Evolutionary conservation across 2,888 invertebrate species (phyloP).

Genomic region (Chaetoderma sp.): DNA sequence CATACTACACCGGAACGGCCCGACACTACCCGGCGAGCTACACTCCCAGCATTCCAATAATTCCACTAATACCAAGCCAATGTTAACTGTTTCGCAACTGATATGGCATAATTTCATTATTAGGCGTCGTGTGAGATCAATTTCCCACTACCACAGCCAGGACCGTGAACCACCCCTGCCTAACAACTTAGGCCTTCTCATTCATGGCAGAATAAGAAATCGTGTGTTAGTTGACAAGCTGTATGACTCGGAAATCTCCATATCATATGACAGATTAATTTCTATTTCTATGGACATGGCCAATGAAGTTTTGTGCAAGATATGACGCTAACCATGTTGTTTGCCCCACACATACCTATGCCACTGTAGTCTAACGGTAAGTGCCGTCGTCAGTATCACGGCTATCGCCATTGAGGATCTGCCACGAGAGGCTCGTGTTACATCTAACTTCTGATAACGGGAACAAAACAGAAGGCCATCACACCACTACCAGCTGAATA

Average conservation of each 20-base stretch:
- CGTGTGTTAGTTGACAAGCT: constrained; percentile 12
- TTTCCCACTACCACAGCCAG: background rate
- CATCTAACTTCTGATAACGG: background rate
- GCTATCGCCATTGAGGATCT: constrained; percentile 11
- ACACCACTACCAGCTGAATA: no score
- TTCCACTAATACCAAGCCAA: background rate
- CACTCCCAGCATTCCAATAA: background rate
- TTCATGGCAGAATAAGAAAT: constrained; percentile 21
- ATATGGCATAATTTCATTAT: constrained; percentile 8
- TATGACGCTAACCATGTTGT: constrained; percentile 11
- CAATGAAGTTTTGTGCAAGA: constrained; percentile 12
- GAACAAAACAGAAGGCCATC: no score
- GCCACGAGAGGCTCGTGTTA: constrained; percentile 1
- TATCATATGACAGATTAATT: constrained; percentile 29
- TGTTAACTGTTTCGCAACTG: constrained; percentile 12
- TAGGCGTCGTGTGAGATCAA: constrained; percentile 6
- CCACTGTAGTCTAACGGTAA: constrained; percentile 13
- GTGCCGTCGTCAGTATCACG: constrained; percentile 24
- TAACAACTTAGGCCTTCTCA: constrained; percentile 16
- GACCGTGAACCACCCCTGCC: constrained; percentile 20
- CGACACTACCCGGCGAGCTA: no score
- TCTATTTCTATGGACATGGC: constrained; percentile 9
- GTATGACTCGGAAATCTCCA: constrained; percentile 20
- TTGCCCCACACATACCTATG: constrained; percentile 15
- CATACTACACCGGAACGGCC: no score